Evolutionary conservation across 1,140 invertebrate species (phyloP).

Genomic region (Achroia grisella): DNA sequence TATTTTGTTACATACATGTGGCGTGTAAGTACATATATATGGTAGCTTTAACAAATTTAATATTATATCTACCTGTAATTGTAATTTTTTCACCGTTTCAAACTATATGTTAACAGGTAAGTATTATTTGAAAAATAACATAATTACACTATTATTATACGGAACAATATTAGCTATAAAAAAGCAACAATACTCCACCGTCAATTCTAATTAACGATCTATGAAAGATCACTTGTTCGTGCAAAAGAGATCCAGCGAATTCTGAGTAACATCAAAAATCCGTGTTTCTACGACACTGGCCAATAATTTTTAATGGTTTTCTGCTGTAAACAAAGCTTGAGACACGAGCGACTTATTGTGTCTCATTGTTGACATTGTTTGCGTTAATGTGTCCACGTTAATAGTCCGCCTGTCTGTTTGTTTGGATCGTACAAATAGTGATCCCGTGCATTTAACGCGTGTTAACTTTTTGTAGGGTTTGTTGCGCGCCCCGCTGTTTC

Average conservation of each 20-base stretch:
- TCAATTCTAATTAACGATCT: slow-evolving; percentile 5
- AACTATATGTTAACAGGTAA: too few relatives aligned
- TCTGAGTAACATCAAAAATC: slow-evolving; percentile 30
- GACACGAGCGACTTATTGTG: slow-evolving; percentile 36
- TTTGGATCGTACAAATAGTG: slow-evolving; percentile 34
- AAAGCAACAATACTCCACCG: background rate
- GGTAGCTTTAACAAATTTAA: too few relatives aligned
- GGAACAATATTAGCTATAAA: too few relatives aligned
- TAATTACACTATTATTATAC: too few relatives aligned
- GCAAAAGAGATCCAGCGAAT: slow-evolving; percentile 6
- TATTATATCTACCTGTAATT: too few relatives aligned
- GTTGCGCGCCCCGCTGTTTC: slow-evolving; percentile 27
- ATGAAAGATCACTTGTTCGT: too few relatives aligned
- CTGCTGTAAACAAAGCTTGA: slow-evolving; percentile 36
- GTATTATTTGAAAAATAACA: too few relatives aligned
- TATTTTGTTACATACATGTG: too few relatives aligned
- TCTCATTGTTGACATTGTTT: slow-evolving; percentile 37
- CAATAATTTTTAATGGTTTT: slow-evolving; percentile 62
- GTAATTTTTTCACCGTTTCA: too few relatives aligned
- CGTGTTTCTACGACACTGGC: slow-evolving; percentile 17
- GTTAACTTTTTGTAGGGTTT: slow-evolving; percentile 21
- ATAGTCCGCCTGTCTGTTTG: slow-evolving; percentile 27
- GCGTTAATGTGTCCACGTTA: slow-evolving; percentile 42
- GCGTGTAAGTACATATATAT: too few relatives aligned
- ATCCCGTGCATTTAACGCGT: slow-evolving; percentile 47